phyloP scores from a whole-genome alignment of 2,888 invertebrate species.

The Arge pagana region DNA sequence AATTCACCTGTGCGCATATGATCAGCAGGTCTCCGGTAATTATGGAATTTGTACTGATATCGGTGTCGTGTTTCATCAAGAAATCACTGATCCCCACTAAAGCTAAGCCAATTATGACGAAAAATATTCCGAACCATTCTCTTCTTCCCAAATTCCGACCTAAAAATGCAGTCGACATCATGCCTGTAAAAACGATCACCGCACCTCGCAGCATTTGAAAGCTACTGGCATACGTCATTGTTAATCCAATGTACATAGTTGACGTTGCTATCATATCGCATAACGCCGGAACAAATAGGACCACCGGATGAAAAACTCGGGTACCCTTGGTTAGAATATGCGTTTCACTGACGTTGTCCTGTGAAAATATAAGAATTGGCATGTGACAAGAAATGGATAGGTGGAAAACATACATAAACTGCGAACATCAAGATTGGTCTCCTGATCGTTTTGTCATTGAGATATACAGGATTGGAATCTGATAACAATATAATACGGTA shows the following conservation, averaged over 20 bases:
- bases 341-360: no score
- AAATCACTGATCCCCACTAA: slow-evolving; percentile 79
- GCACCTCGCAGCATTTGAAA: slow-evolving; percentile 96
- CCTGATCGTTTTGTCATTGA: no score
- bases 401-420: no score
- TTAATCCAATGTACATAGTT: slow-evolving; percentile 88
- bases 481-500: no score
- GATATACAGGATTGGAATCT: no score
- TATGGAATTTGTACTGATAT: slow-evolving; percentile 68
- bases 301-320: slow-evolving; percentile 76
- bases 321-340: slow-evolving; percentile 75
- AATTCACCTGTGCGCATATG: slow-evolving; percentile 66
- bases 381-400: no score
- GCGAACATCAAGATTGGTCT: no score
- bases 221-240: slow-evolving; percentile 89
- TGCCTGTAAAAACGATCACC: slow-evolving; percentile 86
- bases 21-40: slow-evolving; percentile 82
- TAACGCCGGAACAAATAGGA: slow-evolving; percentile 84
- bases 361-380: no score
- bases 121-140: slow-evolving; percentile 79
- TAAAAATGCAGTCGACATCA: slow-evolving; percentile 83
- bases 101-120: slow-evolving; percentile 72
- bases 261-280: slow-evolving; percentile 90
- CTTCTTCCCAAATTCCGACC: slow-evolving; percentile 66
- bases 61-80: slow-evolving; percentile 52